Evolutionary conservation across 2,888 invertebrate species (phyloP).

Genomic region (Odontothrips loti): DNA sequence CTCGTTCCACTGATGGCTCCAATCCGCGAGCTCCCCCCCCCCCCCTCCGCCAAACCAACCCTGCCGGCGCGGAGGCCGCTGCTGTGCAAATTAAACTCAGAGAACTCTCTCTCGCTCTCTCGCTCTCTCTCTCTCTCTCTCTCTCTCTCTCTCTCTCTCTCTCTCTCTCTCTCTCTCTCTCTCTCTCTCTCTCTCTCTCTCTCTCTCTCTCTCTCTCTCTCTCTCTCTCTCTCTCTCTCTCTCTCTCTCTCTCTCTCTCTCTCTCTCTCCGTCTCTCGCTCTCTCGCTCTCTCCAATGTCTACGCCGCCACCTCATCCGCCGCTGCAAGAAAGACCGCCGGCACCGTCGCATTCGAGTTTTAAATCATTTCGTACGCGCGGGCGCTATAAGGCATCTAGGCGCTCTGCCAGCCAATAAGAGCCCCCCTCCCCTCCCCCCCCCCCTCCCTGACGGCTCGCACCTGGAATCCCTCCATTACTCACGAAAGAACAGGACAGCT

Average conservation of each 20-base stretch:
- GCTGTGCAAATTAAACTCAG: slow-evolving; percentile 23
- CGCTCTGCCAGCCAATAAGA: background rate
- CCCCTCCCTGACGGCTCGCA: background rate
- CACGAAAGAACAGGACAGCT: background rate
- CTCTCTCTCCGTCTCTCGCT: background rate
- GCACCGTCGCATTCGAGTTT: background rate
- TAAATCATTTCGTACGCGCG: background rate
- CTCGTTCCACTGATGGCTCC: slow-evolving; percentile 18
- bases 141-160: background rate
- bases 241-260: no score
- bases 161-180: no score
- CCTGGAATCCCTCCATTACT: background rate
- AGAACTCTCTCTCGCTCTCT: background rate
- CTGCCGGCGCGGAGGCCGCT: background rate
- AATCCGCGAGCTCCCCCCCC: background rate
- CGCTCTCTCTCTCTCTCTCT: background rate
- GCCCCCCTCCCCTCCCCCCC: background rate
- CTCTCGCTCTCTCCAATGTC: background rate
- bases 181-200: background rate
- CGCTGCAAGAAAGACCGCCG: no score
- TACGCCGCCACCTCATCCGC: no score
- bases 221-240: no score
- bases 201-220: no score
- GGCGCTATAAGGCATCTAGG: background rate
- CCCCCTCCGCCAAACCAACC: background rate